Percentiles rank a stretch among this genome's conserved stretches.
phyloP scores from a whole-genome alignment of 2,797 vertebrate genomes.

The Tokudaia muenninki region DNA sequence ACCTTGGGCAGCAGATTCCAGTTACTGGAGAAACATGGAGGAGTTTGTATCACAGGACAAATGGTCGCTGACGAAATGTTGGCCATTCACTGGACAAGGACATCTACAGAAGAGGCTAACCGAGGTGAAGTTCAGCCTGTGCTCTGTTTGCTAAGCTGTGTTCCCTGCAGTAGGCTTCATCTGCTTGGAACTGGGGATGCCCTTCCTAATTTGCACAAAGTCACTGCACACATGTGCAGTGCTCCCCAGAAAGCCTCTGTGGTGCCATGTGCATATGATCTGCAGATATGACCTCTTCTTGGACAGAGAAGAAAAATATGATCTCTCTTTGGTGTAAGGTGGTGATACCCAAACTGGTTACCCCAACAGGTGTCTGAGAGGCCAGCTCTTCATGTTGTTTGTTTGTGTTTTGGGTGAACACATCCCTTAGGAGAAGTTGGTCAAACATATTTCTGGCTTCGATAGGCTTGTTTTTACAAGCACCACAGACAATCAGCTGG shows the following conservation, averaged over 20 bases:
- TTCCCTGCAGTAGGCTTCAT: not conserved
- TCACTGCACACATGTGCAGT: not conserved
- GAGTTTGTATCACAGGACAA: not conserved
- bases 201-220: slow-evolving; percentile 65
- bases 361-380: not conserved
- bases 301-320: slow-evolving; percentile 52
- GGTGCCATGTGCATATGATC: slow-evolving; percentile 54
- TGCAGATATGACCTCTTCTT: slow-evolving; percentile 68
- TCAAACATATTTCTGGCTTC: not conserved
- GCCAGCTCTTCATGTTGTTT: not conserved
- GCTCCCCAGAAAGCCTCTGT: slow-evolving; percentile 39
- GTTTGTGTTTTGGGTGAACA: not conserved
- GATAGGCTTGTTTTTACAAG: not conserved
- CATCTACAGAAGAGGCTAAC: slow-evolving; percentile 6
- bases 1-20: slow-evolving; percentile 30
- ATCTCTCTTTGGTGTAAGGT: not conserved
- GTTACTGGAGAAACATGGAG: slow-evolving; percentile 11
- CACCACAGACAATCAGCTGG: fast-evolving
- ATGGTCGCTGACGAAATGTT: not conserved
- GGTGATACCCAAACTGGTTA: not conserved
- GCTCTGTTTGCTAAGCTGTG: not conserved
- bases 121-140: not conserved
- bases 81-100: slow-evolving; percentile 29
- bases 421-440: not conserved
- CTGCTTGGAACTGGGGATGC: slow-evolving; percentile 1